These are phyloP conservation scores for Coturnix japonica DNA, from an alignment of 2,113 vertebrate genomes.

Conservation along the genomic window DNA sequence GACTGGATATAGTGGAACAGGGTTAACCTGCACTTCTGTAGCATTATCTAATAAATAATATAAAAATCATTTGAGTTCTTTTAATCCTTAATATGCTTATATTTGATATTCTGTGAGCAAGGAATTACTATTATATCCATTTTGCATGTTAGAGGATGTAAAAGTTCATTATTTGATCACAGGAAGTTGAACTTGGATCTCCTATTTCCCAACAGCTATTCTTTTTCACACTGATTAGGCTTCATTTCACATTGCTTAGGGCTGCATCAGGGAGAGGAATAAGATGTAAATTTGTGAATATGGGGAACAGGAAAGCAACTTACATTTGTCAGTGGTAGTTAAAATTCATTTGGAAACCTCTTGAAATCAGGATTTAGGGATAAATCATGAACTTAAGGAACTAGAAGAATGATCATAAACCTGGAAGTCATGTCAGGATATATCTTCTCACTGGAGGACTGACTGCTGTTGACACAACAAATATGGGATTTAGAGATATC, in stretches of 20 bases:
- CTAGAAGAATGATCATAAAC: background rate
- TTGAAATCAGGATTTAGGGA: background rate
- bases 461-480: background rate
- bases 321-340: background rate
- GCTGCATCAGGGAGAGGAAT: background rate
- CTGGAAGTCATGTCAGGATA: background rate
- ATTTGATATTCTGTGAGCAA: background rate
- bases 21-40: background rate
- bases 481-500: background rate
- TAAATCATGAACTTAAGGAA: background rate
- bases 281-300: background rate
- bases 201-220: background rate
- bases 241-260: background rate
- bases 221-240: background rate
- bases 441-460: background rate
- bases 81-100: background rate
- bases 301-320: background rate
- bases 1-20: background rate
- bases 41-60: background rate
- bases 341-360: slow-evolving; percentile 6
- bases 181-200: background rate
- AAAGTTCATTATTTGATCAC: background rate
- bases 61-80: background rate
- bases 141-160: background rate
- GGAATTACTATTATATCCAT: background rate